phyloP scores from a whole-genome alignment of 2,888 invertebrate genomes.

The Uropetala carovei region DNA sequence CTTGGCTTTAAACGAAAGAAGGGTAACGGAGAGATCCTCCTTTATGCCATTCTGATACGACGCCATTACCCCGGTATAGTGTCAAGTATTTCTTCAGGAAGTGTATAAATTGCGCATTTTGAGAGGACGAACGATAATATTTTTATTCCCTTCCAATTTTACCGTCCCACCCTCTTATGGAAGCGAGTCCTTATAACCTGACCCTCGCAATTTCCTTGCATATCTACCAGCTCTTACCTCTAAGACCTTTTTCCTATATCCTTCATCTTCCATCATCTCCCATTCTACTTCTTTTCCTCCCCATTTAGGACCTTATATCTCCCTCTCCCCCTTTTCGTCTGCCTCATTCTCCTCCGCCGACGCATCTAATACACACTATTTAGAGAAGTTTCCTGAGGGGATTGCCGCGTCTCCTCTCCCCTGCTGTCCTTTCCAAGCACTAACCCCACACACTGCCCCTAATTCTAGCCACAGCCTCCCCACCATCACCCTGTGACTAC shows the following conservation, averaged over 20 bases:
- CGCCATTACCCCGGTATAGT: too few species aligned
- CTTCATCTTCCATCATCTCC: not conserved
- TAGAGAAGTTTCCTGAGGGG: constrained; percentile 33
- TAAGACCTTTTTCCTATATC: not conserved
- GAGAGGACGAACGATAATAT: not conserved
- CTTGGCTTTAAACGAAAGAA: too few species aligned
- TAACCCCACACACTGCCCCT: not conserved
- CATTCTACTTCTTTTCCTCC: not conserved
- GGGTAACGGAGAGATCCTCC: too few species aligned
- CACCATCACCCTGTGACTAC: not conserved
- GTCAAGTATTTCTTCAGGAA: too few species aligned
- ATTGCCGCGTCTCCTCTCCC: not conserved
- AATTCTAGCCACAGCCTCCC: not conserved
- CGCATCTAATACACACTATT: constrained; percentile 62
- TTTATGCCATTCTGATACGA: too few species aligned
- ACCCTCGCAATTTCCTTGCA: constrained; percentile 27
- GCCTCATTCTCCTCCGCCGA: constrained; percentile 13
- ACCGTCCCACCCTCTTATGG: not conserved
- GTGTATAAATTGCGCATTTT: not conserved
- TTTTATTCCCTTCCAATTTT: constrained; percentile 14
- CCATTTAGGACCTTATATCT: not conserved
- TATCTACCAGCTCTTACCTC: not conserved
- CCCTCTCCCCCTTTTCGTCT: not conserved
- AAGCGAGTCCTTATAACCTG: constrained; percentile 23
- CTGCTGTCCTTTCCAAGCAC: not conserved